A percentile compares a stretch with the other conserved stretches of the same genome.
Evolutionary conservation across 2,888 invertebrate genomes (phyloP).

Genomic region (Artemia sinica): DNA sequence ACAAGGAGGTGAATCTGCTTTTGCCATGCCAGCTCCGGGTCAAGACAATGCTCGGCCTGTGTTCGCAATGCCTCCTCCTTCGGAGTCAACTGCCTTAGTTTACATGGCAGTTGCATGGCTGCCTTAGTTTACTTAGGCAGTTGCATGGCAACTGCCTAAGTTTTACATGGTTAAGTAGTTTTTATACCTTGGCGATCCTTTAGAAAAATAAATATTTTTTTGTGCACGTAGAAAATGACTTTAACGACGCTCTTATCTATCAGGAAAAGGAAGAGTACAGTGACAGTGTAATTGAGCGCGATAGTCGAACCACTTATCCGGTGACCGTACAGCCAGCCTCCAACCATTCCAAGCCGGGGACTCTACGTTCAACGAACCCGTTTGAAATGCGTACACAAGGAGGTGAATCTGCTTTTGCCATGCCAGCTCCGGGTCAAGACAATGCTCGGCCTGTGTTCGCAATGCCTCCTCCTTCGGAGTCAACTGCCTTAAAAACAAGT

Average conservation of each 20-base stretch:
- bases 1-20: background rate
- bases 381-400: background rate
- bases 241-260: background rate
- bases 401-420: background rate
- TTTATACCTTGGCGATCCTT: too few species aligned
- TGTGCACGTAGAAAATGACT: too few species aligned
- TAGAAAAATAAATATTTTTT: too few species aligned
- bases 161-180: too few species aligned
- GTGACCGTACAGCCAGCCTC: background rate
- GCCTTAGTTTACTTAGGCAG: too few species aligned
- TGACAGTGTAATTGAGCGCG: background rate
- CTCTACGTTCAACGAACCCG: background rate
- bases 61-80: slow-evolving; percentile 3
- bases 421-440: background rate
- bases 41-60: background rate
- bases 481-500: slow-evolving; percentile 9
- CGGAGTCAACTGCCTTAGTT: too few species aligned
- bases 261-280: slow-evolving; percentile 12
- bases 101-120: too few species aligned
- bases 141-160: too few species aligned
- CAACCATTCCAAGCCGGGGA: background rate
- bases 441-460: background rate
- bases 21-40: background rate
- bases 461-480: slow-evolving; percentile 8
- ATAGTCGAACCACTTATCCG: background rate